phyloP scores from a whole-genome alignment of 2,797 vertebrate species.

The Lutjanus argentimaculatus region DNA sequence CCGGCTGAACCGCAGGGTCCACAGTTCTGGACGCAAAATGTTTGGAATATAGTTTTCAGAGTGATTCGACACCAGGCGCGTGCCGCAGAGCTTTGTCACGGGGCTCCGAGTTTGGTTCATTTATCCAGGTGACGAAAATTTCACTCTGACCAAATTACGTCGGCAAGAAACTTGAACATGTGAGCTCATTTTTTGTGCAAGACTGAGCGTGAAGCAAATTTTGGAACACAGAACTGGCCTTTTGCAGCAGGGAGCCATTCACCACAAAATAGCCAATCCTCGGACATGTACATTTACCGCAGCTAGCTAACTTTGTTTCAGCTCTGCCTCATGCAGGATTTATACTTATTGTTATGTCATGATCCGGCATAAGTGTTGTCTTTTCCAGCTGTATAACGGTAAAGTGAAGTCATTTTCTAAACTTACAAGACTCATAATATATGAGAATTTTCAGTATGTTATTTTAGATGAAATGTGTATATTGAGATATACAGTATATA shows the following conservation, averaged over 20 bases:
- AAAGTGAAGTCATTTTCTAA: no score
- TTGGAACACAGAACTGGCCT: no score
- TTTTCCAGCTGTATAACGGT: no score
- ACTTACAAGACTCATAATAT: no score
- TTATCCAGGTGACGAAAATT: not conserved
- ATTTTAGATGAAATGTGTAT: no score
- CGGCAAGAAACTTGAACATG: not conserved
- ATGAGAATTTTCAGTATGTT: no score
- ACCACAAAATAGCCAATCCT: not conserved
- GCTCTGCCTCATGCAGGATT: not conserved
- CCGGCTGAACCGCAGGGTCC: conserved; percentile 23
- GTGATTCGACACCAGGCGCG: not conserved
- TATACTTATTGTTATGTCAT: no score
- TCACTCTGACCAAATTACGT: not conserved
- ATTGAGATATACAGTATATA: no score
- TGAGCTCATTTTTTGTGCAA: not conserved
- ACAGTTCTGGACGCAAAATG: conserved; percentile 22
- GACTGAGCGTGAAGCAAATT: not conserved
- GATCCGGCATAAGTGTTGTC: no score
- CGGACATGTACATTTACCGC: no score
- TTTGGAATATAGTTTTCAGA: conserved; percentile 16
- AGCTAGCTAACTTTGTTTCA: not conserved
- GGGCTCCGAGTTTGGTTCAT: not conserved
- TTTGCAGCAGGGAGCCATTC: no score
- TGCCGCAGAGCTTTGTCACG: not conserved